Conservation (phyloP, 2,888 invertebrate species). For the Dilophus febrilis region DNA sequence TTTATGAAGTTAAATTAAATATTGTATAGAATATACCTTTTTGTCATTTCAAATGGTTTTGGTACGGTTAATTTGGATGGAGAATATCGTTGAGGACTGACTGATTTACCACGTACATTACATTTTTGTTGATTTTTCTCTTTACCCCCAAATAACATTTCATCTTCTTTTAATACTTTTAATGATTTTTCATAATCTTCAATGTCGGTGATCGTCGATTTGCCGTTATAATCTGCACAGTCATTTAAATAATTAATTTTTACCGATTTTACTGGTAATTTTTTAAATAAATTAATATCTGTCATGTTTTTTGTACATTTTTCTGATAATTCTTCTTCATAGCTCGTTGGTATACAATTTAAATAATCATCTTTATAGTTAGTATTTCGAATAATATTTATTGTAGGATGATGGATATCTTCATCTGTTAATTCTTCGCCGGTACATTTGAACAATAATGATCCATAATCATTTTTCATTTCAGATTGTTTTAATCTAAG, state of each 20-base stretch:
- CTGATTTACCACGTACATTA: slow-evolving; percentile 34
- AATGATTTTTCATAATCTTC: too few relatives aligned
- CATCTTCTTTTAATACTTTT: too few relatives aligned
- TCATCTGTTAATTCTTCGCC: neutral
- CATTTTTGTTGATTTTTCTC: too few relatives aligned
- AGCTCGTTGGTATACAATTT: neutral
- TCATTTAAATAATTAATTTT: too few relatives aligned
- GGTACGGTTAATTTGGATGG: slow-evolving; percentile 37
- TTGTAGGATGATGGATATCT: neutral
- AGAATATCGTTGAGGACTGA: slow-evolving; percentile 35
- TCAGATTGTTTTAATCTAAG: slow-evolving; percentile 45
- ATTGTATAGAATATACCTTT: slow-evolving; percentile 33
- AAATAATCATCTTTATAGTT: neutral
- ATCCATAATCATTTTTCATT: slow-evolving; percentile 13
- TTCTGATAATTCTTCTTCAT: too few relatives aligned
- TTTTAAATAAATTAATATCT: too few relatives aligned
- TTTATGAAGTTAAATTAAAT: neutral
- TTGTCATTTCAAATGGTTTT: slow-evolving; percentile 52
- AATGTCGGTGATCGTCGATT: too few relatives aligned
- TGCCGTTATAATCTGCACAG: too few relatives aligned
- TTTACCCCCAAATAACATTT: too few relatives aligned
- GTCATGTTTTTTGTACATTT: too few relatives aligned
- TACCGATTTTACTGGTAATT: too few relatives aligned
- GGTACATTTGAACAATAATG: too few relatives aligned
- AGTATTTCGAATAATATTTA: neutral